Percentiles rank a stretch among this genome's conserved stretches.
Conservation (phyloP, 2,113 vertebrate species). For the Prolemur simus region DNA sequence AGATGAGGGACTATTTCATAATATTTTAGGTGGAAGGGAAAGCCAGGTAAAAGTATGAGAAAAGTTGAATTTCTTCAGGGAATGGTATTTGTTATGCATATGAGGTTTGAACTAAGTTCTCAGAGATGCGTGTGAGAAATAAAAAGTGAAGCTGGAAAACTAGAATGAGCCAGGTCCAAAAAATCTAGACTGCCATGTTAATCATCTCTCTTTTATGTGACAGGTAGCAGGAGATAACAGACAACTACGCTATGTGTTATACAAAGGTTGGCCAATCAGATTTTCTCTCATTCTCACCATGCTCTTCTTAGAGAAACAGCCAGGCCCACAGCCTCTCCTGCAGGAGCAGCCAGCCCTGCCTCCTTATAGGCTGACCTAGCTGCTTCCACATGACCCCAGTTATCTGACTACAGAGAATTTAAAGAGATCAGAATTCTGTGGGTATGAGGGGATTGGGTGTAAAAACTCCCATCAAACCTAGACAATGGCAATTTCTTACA, state of each 20-base stretch:
- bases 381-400: background rate
- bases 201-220: background rate
- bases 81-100: background rate
- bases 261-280: background rate
- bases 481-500: background rate
- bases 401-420: background rate
- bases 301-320: background rate
- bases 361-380: background rate
- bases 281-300: background rate
- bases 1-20: background rate
- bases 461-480: background rate
- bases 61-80: background rate
- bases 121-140: background rate
- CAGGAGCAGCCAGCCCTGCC: background rate
- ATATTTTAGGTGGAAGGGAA: background rate
- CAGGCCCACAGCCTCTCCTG: background rate
- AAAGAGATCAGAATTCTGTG: background rate
- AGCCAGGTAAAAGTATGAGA: background rate
- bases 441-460: background rate
- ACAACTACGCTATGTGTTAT: background rate
- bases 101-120: background rate
- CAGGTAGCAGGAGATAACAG: background rate
- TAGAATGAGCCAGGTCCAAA: background rate
- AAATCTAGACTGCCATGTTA: background rate
- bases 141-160: background rate